Percentiles rank a stretch among this genome's conserved stretches.
Evolutionary conservation across 1,140 invertebrate species (phyloP).

Genomic region (Zaprionus taronus): DNA sequence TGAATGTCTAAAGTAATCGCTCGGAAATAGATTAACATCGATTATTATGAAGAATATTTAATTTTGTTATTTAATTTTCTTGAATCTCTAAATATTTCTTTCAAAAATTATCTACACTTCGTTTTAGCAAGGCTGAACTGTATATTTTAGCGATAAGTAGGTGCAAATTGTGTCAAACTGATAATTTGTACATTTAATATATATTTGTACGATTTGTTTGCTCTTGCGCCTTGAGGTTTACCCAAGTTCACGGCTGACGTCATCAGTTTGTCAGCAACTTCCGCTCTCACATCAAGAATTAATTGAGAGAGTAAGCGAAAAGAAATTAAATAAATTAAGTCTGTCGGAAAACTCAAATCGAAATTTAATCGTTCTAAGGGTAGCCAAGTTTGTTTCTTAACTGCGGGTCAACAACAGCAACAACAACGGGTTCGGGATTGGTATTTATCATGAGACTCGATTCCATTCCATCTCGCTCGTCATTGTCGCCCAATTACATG

Average conservation of each 20-base stretch:
- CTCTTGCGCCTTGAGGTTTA: slow-evolving; percentile 32
- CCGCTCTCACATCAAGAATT: slow-evolving; percentile 13
- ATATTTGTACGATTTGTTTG: slow-evolving; percentile 33
- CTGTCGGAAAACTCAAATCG: slow-evolving; percentile 36
- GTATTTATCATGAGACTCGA: neutral
- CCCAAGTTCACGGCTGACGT: slow-evolving; percentile 41
- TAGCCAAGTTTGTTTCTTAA: slow-evolving; percentile 22
- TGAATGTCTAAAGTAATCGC: slow-evolving; percentile 17
- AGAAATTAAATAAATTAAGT: slow-evolving; percentile 75
- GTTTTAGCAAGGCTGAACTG: neutral
- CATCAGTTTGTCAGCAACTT: slow-evolving; percentile 21
- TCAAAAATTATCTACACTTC: neutral
- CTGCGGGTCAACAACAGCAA: slow-evolving; percentile 74
- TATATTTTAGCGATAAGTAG: slow-evolving; percentile 56
- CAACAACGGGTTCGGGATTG: slow-evolving; percentile 9
- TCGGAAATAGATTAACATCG: neutral
- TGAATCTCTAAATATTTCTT: neutral
- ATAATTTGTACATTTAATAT: slow-evolving; percentile 48
- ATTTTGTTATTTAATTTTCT: neutral
- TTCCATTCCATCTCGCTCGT: slow-evolving; percentile 1
- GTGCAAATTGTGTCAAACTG: slow-evolving; percentile 69
- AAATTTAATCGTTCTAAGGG: slow-evolving; percentile 45
- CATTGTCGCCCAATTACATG: slow-evolving; percentile 68
- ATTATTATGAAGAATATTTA: too few relatives aligned
- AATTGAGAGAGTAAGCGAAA: slow-evolving; percentile 63